Percentiles rank a stretch among this genome's conserved stretches.
Evolutionary conservation across 2,113 vertebrate genomes (phyloP).

Genomic region (Saguinus imperator): DNA sequence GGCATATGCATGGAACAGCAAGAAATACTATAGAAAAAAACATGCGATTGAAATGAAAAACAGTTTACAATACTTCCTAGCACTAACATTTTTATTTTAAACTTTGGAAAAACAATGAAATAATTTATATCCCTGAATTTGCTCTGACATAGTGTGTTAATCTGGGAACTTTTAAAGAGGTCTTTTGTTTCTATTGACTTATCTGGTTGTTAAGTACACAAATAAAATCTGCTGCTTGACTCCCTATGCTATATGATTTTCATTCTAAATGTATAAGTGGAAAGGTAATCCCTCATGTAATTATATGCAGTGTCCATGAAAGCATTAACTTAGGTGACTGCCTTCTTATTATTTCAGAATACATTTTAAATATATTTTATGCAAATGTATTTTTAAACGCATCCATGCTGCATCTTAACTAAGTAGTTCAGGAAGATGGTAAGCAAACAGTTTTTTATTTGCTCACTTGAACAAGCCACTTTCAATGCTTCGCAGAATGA

Average conservation of each 20-base stretch:
- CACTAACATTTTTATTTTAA: slow-evolving; percentile 24
- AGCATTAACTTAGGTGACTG: neutral
- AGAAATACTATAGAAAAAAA: neutral
- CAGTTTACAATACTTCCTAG: neutral
- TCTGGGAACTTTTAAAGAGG: neutral
- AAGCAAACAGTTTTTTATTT: neutral
- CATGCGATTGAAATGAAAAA: neutral
- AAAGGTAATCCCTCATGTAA: neutral
- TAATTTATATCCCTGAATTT: neutral
- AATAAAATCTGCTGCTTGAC: neutral
- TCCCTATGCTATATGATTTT: neutral
- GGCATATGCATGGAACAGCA: neutral
- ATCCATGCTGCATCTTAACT: neutral
- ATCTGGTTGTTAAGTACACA: neutral
- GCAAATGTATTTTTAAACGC: neutral
- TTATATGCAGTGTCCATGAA: neutral
- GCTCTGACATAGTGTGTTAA: neutral
- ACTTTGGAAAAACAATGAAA: neutral
- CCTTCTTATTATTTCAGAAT: neutral
- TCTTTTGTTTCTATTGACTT: neutral
- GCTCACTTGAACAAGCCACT: neutral
- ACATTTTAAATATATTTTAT: neutral
- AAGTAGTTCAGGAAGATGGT: neutral
- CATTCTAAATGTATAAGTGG: neutral
- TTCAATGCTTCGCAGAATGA: neutral